Conservation (phyloP, 2,888 invertebrate species). For the Pandemis heparana region DNA sequence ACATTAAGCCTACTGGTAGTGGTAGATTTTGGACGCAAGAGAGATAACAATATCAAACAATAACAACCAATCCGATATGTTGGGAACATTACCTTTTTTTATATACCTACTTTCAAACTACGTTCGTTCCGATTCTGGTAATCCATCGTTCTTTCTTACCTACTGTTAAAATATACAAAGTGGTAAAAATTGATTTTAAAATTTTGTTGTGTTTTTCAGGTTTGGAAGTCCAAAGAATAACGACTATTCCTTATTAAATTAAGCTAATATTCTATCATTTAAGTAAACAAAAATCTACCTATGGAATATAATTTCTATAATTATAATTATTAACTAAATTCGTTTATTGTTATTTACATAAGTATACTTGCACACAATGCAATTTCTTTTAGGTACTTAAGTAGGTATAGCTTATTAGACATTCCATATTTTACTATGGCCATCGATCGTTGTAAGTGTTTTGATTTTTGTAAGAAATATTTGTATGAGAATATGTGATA, state of each 20-base stretch:
- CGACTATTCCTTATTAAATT: constrained; percentile 11
- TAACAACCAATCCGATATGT: too few relatives aligned
- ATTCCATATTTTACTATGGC: constrained; percentile 13
- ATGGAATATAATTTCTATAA: neutral
- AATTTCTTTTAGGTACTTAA: neutral
- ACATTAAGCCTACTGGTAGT: too few relatives aligned
- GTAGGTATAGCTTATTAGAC: neutral
- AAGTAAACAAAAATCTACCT: neutral
- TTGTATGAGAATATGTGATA: constrained; percentile 19
- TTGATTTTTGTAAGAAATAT: neutral
- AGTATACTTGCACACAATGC: too few relatives aligned
- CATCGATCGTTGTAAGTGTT: neutral
- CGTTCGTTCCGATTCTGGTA: too few relatives aligned
- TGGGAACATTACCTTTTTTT: too few relatives aligned
- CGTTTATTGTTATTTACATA: too few relatives aligned
- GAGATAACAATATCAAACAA: too few relatives aligned
- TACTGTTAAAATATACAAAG: too few relatives aligned
- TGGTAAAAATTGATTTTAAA: neutral
- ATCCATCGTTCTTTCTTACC: too few relatives aligned
- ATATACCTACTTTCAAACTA: too few relatives aligned
- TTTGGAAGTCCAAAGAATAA: constrained; percentile 52
- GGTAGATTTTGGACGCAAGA: too few relatives aligned
- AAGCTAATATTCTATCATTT: neutral
- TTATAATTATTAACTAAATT: too few relatives aligned
- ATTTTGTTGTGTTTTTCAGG: constrained; percentile 51